phyloP scores from a whole-genome alignment of 2,888 invertebrate genomes.

The Lepeophtheirus nordmannii region DNA sequence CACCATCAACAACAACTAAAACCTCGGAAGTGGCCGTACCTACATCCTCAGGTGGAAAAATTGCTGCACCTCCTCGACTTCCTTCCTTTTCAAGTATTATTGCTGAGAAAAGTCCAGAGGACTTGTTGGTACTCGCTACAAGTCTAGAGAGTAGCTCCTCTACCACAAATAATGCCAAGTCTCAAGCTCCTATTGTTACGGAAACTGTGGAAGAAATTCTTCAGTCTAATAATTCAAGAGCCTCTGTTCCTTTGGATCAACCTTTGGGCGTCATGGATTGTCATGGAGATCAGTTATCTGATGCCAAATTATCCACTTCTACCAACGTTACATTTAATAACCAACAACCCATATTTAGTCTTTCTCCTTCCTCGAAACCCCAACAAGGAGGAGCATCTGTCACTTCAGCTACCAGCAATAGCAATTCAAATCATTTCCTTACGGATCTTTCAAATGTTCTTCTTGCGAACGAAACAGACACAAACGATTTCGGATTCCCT shows the following conservation, averaged over 20 bases:
- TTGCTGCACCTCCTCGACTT: background rate
- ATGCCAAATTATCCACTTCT: background rate
- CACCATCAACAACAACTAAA: too few relatives aligned
- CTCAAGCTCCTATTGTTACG: too few relatives aligned
- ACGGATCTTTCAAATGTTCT: background rate
- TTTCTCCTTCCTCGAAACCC: background rate
- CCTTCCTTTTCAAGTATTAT: conserved; percentile 12
- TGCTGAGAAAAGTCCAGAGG: background rate
- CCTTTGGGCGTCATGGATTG: background rate
- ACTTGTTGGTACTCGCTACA: too few relatives aligned
- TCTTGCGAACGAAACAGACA: background rate
- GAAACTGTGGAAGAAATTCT: too few relatives aligned
- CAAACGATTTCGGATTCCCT: background rate
- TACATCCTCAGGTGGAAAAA: background rate
- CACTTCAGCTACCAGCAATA: too few relatives aligned
- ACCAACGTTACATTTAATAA: background rate
- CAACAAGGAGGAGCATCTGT: too few relatives aligned
- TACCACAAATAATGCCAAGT: too few relatives aligned
- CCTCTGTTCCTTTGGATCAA: too few relatives aligned
- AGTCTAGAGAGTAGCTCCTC: too few relatives aligned
- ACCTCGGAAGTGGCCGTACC: too few relatives aligned
- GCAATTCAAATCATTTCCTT: too few relatives aligned
- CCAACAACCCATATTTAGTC: background rate
- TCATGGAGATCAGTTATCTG: background rate
- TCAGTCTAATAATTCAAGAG: too few relatives aligned